A percentile compares a stretch with the other conserved stretches of the same genome.
These are phyloP conservation scores for Acanthisitta chloris DNA, from an alignment of 2,113 vertebrate species.

Conservation along the genomic window DNA sequence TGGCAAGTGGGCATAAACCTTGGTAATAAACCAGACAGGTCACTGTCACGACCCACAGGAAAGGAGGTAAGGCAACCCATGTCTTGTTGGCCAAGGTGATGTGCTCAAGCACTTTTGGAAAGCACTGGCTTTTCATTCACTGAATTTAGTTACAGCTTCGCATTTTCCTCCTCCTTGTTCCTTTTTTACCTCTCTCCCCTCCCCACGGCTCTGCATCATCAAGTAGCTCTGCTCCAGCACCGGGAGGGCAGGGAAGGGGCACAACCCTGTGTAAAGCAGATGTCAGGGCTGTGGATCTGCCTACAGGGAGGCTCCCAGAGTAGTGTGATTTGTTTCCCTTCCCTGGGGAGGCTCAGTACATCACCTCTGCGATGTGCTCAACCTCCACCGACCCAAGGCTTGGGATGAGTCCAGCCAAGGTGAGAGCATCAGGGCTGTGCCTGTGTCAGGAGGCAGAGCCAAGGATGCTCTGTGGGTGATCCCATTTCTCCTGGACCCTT, in stretches of 20 bases:
- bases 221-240: not conserved
- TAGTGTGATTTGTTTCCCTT: not conserved
- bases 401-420: not conserved
- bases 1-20: not conserved
- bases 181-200: not conserved
- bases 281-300: not conserved
- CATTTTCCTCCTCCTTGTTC: not conserved
- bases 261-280: not conserved
- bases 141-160: not conserved
- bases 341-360: not conserved
- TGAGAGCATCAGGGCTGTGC: not conserved
- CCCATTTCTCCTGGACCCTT: constrained; percentile 11
- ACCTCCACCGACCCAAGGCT: not conserved
- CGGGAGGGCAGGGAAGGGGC: not conserved
- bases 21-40: not conserved
- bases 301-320: not conserved
- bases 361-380: not conserved
- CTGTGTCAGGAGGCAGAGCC: not conserved
- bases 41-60: not conserved
- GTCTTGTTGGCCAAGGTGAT: not conserved
- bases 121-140: not conserved
- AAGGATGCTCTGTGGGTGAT: not conserved
- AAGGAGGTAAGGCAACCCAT: not conserved
- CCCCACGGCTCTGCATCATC: not conserved
- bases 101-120: not conserved